Percentiles rank a stretch among this genome's conserved stretches.
Conservation (phyloP, 2,113 vertebrate genomes). For the Origma solitaria region DNA sequence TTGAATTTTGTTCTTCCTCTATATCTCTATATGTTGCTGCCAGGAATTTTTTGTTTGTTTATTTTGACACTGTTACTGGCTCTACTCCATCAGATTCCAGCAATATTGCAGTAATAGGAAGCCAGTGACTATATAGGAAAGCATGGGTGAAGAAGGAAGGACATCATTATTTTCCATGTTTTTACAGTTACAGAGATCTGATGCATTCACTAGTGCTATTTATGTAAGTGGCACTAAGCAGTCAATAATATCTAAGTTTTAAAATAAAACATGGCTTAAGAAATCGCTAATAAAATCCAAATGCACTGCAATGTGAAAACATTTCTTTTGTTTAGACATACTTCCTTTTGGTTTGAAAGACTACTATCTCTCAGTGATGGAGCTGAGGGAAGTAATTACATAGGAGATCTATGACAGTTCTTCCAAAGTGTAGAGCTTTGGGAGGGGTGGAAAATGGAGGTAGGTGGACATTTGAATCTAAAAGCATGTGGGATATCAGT, state of each 20-base stretch:
- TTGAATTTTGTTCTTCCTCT: background rate
- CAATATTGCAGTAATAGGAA: background rate
- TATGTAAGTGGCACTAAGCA: background rate
- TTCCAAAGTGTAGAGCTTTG: background rate
- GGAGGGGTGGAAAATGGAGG: background rate
- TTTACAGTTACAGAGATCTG: background rate
- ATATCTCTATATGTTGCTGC: background rate
- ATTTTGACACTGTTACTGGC: background rate
- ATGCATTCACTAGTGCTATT: background rate
- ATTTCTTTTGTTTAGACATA: background rate
- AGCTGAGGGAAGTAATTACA: background rate
- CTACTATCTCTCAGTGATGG: background rate
- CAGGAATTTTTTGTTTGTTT: background rate
- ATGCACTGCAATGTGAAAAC: background rate
- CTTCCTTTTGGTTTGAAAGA: background rate
- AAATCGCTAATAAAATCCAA: background rate
- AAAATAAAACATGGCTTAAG: background rate
- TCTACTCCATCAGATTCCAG: background rate
- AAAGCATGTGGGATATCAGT: background rate
- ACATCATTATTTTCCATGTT: background rate
- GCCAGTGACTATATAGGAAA: background rate
- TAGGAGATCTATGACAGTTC: background rate
- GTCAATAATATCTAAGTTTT: constrained; percentile 7
- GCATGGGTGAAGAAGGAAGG: background rate
- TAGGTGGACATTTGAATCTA: background rate